Conservation (phyloP, 2,113 vertebrate species). For the Corythoichthys intestinalis region DNA sequence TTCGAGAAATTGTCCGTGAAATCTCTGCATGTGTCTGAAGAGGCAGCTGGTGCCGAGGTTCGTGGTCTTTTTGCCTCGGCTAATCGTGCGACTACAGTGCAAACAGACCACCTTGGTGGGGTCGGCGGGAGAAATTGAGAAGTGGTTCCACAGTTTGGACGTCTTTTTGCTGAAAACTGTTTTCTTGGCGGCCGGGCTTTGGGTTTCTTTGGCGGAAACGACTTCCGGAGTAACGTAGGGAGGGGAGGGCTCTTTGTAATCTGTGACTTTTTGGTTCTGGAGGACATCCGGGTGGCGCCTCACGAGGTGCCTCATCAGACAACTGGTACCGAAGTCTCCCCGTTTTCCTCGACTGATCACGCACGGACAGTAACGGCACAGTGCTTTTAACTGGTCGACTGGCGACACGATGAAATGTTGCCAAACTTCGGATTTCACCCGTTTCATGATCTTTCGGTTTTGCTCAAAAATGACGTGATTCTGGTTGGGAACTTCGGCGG, state of each 20-base stretch:
- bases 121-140: slow-evolving; percentile 88
- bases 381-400: slow-evolving; percentile 87
- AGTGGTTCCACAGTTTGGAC: slow-evolving; percentile 98
- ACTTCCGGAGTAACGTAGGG: slow-evolving; percentile 77
- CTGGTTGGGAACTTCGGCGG: slow-evolving; percentile 59
- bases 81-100: slow-evolving; percentile 97
- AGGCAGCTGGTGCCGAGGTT: slow-evolving; percentile 95
- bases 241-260: slow-evolving; percentile 60
- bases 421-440: slow-evolving; percentile 94
- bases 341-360: slow-evolving; percentile 89
- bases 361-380: slow-evolving; percentile 88
- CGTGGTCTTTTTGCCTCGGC: slow-evolving; percentile 93
- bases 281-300: slow-evolving; percentile 86
- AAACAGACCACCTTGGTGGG: slow-evolving; percentile 95
- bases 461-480: slow-evolving; percentile 84
- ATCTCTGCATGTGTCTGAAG: slow-evolving; percentile 89
- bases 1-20: slow-evolving; percentile 86
- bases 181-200: slow-evolving; percentile 66
- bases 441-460: slow-evolving; percentile 89
- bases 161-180: slow-evolving; percentile 89
- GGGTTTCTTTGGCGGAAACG: slow-evolving; percentile 72
- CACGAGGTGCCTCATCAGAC: slow-evolving; percentile 90
- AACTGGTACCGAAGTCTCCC: slow-evolving; percentile 92
- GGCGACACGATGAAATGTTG: slow-evolving; percentile 89
- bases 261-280: slow-evolving; percentile 79